Evolutionary conservation across 2,888 invertebrate genomes (phyloP).

Genomic region (Keiferia lycopersicella): DNA sequence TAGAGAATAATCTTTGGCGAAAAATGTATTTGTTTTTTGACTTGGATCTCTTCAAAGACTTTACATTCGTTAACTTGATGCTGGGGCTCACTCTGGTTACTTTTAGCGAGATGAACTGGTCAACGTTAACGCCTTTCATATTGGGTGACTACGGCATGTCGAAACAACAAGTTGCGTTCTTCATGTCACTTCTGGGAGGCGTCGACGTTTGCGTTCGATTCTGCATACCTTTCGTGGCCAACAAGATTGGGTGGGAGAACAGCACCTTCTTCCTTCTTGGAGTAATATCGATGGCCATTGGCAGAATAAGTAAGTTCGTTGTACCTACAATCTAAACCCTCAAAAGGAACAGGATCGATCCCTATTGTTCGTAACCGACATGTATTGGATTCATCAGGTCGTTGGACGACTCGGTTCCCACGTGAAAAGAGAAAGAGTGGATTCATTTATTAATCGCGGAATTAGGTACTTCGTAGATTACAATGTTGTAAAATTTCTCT

Average conservation of each 20-base stretch:
- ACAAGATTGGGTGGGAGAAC: conserved; percentile 86
- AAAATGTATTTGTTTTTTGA: conserved; percentile 85
- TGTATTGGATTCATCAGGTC: no score
- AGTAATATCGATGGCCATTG: conserved; percentile 84
- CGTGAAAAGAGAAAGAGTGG: no score
- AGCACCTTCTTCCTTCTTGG: conserved; percentile 86
- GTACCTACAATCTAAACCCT: no score
- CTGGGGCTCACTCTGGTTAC: conserved; percentile 86
- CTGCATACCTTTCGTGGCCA: conserved; percentile 85
- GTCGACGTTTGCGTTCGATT: conserved; percentile 85
- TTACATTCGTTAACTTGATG: conserved; percentile 87
- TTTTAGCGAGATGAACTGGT: conserved; percentile 87
- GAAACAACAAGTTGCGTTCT: conserved; percentile 83
- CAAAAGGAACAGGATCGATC: no score
- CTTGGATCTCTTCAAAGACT: conserved; percentile 85
- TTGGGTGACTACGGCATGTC: conserved; percentile 84
- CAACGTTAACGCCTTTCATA: conserved; percentile 87
- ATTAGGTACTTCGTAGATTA: no score
- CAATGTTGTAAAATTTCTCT: conserved; percentile 32
- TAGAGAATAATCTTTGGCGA: conserved; percentile 65
- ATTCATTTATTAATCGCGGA: no score
- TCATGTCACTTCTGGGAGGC: conserved; percentile 85
- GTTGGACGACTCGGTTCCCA: no score
- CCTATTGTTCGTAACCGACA: no score
- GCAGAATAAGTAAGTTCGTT: conserved; percentile 81